These are phyloP conservation scores for Prunella strophiata DNA, from an alignment of 2,797 vertebrate species.

Conservation along the genomic window DNA sequence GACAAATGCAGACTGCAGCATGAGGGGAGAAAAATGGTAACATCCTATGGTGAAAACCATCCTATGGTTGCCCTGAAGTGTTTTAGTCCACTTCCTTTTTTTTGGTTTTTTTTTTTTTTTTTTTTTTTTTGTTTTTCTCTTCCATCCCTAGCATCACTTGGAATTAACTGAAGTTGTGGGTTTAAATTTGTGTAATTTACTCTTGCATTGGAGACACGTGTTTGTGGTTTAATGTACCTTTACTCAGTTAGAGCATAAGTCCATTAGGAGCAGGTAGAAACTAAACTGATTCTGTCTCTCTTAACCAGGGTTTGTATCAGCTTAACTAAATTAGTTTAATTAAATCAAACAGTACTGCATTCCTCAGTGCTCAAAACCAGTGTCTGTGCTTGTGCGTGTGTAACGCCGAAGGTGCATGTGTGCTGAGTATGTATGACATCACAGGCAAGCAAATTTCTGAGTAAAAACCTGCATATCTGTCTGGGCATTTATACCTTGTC, in stretches of 20 bases:
- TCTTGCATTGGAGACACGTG: background rate
- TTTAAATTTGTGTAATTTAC: background rate
- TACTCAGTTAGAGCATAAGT: background rate
- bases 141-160: background rate
- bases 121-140: background rate
- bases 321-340: conserved; percentile 25
- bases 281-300: background rate
- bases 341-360: background rate
- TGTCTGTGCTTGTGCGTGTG: background rate
- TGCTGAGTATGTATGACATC: background rate
- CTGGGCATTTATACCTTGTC: background rate
- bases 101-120: no score
- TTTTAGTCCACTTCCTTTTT: background rate
- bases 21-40: background rate
- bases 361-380: background rate
- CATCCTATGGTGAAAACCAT: background rate
- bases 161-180: background rate
- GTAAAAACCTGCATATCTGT: background rate
- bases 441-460: background rate
- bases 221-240: background rate
- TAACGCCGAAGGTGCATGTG: rapidly evolving
- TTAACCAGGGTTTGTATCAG: background rate
- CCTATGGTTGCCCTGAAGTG: rapidly evolving
- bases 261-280: background rate
- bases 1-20: background rate